phyloP scores from a whole-genome alignment of 2,113 vertebrate genomes.

The Myanophis thanlyinensis region DNA sequence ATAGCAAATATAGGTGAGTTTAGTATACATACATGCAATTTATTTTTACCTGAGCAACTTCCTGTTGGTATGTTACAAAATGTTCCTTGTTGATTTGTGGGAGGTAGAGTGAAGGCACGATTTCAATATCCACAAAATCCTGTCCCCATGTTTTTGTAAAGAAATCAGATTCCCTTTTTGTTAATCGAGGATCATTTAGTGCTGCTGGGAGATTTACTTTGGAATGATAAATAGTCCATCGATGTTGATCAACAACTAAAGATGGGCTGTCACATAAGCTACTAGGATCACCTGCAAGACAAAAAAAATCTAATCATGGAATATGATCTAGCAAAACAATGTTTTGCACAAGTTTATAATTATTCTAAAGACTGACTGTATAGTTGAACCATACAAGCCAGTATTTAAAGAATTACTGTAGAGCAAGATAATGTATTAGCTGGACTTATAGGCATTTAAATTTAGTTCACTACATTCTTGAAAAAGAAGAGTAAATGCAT shows the following conservation, averaged over 20 bases:
- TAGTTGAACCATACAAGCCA: background rate
- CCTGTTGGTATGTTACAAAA: constrained; percentile 88
- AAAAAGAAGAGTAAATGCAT: background rate
- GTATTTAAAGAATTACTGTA: background rate
- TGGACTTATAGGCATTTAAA: background rate
- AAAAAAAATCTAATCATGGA: constrained; percentile 35
- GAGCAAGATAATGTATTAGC: background rate
- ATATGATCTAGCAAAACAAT: background rate
- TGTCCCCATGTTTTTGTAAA: constrained; percentile 99
- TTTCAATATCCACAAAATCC: constrained; percentile 94
- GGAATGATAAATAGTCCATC: constrained; percentile 97
- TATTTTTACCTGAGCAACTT: constrained; percentile 83
- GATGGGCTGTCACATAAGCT: constrained; percentile 86
- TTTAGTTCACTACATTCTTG: background rate
- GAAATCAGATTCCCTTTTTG: constrained; percentile 98
- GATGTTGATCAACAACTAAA: constrained; percentile 90
- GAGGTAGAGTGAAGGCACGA: constrained; percentile 93
- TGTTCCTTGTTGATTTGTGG: constrained; percentile 90
- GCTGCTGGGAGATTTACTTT: constrained; percentile 98
- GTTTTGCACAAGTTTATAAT: background rate
- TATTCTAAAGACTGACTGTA: background rate
- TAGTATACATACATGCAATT: background rate
- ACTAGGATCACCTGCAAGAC: constrained; percentile 74
- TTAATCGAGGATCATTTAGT: constrained; percentile 94
- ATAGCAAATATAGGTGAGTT: background rate